Evolutionary conservation across 1,140 invertebrate species (phyloP), one percentile per base, ranked within the genome.

Genomic region (Neodiprion lecontei): DNA sequence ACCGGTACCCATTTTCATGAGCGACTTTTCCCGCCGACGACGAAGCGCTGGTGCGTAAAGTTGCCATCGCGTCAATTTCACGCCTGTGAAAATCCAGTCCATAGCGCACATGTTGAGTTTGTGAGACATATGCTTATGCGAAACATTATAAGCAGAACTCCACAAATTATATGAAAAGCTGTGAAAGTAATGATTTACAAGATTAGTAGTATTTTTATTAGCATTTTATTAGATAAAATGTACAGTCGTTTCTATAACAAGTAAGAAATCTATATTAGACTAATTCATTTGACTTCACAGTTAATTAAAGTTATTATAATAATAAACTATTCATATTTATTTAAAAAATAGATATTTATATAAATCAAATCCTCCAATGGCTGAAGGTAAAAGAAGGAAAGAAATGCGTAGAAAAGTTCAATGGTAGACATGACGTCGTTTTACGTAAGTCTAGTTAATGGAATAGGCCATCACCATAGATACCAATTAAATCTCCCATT

Each of bases 221-320:
- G 81, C 83, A 77, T 81, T 87, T 87, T 87, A 88, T 88, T 88
- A 87, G 84, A 86, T 84, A 86, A 85, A 88, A 88, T 88, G 86
- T 88, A 88, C 86, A 88, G 85, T 87, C 53, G n/a, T 86, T 80
- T 80, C 81, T 87, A 86, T 79, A 81, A 82, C 78, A 83, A 53
- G 77, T 83, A 77, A 86, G 83, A 85, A 88, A 85, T 81, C 83
- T 86, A 85, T 78, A 87, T 88, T 86, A 85, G 81, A 86, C 86
- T 87, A 87, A 83, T 84, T 87, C 77, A 80, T 84, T 86, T 82
- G 80, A 87, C 86, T 88, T 88, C 86, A 87, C 84, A 87, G 83
- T 81, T 75, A 83, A 86, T 84, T 84, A 83, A 82, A 81, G 83
- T 86, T 81, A 65, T 70, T 77, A 79, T n/a, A n/a, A 61, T 61